Conservation (phyloP, 2,888 invertebrate genomes). For the Caenorhabditis afra region DNA sequence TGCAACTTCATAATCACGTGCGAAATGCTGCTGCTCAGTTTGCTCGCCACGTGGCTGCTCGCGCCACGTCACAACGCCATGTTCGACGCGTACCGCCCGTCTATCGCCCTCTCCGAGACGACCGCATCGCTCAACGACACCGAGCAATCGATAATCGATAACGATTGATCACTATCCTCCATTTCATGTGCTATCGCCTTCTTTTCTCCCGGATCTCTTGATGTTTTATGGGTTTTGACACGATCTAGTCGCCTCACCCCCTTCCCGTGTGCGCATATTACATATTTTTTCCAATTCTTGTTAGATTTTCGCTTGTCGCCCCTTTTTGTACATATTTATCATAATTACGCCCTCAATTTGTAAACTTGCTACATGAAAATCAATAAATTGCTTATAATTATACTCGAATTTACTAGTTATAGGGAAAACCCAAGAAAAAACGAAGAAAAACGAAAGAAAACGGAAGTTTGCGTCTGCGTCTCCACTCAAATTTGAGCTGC, state of each 20-base stretch:
- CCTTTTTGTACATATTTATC: background rate
- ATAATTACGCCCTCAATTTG: background rate
- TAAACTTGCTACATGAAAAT: background rate
- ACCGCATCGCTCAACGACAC: slow-evolving; percentile 57
- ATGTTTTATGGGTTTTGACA: slow-evolving; percentile 1
- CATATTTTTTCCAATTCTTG: slow-evolving; percentile 24
- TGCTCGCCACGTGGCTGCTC: slow-evolving; percentile 73
- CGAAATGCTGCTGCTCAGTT: slow-evolving; percentile 75
- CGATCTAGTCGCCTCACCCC: slow-evolving; percentile 32
- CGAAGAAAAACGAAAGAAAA: background rate
- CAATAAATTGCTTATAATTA: too few relatives aligned
- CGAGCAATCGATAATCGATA: slow-evolving; percentile 62
- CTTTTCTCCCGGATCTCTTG: slow-evolving; percentile 3
- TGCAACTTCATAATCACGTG: slow-evolving; percentile 79
- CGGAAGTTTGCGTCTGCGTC: slow-evolving; percentile 3
- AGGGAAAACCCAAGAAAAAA: too few relatives aligned
- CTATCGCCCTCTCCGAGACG: slow-evolving; percentile 25
- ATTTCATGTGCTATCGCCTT: background rate
- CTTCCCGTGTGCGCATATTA: slow-evolving; percentile 36
- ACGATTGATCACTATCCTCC: slow-evolving; percentile 15
- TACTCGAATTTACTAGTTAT: too few relatives aligned
- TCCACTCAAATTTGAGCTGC: slow-evolving; percentile 13
- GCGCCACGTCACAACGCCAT: slow-evolving; percentile 72
- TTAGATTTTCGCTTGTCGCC: background rate
- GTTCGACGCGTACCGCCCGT: slow-evolving; percentile 66